phyloP scores from a whole-genome alignment of 2,113 vertebrate species.

The Setophaga kirtlandii region DNA sequence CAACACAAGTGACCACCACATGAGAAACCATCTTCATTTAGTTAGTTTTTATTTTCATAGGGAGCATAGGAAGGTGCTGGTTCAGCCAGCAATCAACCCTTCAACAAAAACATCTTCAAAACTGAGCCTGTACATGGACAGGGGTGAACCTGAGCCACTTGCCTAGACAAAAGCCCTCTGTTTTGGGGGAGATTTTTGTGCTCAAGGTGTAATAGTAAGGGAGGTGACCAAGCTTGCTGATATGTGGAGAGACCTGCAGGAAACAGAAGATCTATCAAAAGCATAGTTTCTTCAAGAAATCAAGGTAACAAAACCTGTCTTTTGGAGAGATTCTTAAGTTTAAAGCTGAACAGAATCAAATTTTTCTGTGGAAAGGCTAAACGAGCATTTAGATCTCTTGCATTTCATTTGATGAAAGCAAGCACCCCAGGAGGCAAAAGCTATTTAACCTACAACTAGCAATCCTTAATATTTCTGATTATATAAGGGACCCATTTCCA shows the following conservation, averaged over 20 bases:
- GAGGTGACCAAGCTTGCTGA: background rate
- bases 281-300: background rate
- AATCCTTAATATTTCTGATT: background rate
- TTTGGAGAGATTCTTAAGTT: background rate
- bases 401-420: background rate
- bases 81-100: background rate
- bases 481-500: background rate
- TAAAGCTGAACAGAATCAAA: background rate
- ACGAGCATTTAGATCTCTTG: background rate
- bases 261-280: background rate
- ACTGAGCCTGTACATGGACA: background rate
- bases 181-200: background rate
- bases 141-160: background rate
- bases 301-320: background rate
- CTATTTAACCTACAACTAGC: background rate
- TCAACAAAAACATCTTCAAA: background rate
- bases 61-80: background rate
- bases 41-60: background rate
- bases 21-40: background rate
- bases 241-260: background rate
- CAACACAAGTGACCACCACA: fast-evolving
- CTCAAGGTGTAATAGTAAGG: background rate
- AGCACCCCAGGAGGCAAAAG: background rate
- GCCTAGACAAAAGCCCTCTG: fast-evolving
- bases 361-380: background rate